phyloP scores from a whole-genome alignment of 1,140 invertebrate genomes.

The Drosophila sproati region DNA sequence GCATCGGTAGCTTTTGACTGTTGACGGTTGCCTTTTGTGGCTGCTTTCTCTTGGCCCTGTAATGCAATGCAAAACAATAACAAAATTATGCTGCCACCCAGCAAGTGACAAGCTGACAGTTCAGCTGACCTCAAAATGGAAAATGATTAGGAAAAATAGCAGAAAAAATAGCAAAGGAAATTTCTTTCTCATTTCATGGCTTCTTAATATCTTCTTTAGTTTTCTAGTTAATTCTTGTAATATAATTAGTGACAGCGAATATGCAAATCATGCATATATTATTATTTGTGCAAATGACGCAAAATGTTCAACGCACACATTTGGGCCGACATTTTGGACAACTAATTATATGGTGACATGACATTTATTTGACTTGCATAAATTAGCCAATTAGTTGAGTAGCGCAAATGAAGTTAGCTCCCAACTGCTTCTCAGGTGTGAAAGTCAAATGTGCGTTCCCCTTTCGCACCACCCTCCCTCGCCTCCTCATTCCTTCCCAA shows the following conservation, averaged over 20 bases:
- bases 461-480: too few relatives aligned
- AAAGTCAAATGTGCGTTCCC: constrained; percentile 10
- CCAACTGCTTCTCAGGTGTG: constrained; percentile 27
- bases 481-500: background rate
- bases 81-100: constrained; percentile 65
- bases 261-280: constrained; percentile 65
- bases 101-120: constrained; percentile 54
- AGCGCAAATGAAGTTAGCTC: constrained; percentile 67
- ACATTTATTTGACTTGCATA: constrained; percentile 80
- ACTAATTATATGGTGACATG: constrained; percentile 79
- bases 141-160: background rate
- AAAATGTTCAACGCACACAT: constrained; percentile 43
- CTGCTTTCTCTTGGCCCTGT: constrained; percentile 15
- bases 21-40: constrained; percentile 16
- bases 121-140: constrained; percentile 42
- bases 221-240: constrained; percentile 1
- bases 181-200: background rate
- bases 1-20: constrained; percentile 3
- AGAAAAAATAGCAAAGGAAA: background rate
- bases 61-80: constrained; percentile 78
- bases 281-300: constrained; percentile 4
- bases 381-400: constrained; percentile 77
- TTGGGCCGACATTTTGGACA: constrained; percentile 48
- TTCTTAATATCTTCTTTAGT: background rate
- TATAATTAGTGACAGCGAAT: constrained; percentile 22